Evolutionary conservation across 1,140 invertebrate species (phyloP).

Genomic region (Phenacoccus solenopsis): DNA sequence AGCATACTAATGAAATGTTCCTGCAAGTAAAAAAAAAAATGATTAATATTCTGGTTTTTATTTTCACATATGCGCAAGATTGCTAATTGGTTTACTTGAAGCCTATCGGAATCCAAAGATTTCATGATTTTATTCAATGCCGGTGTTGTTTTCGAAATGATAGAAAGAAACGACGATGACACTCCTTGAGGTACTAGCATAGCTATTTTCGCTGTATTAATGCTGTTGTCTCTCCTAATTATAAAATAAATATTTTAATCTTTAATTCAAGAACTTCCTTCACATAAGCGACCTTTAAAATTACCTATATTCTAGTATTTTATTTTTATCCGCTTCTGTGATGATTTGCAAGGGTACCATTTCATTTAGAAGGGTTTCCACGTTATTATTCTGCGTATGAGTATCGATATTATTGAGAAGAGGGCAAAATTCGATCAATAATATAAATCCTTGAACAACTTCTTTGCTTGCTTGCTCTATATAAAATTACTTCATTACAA

Average conservation of each 20-base stretch:
- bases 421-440: slow-evolving; percentile 64
- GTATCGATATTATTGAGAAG: slow-evolving; percentile 78
- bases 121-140: not conserved
- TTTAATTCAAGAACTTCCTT: not conserved
- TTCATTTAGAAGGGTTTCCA: slow-evolving; percentile 70
- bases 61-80: not conserved
- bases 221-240: not conserved
- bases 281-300: not conserved
- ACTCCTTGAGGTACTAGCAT: not conserved
- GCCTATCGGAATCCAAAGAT: not conserved
- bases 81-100: not conserved
- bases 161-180: not conserved
- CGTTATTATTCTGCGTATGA: slow-evolving; percentile 72
- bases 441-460: slow-evolving; percentile 66
- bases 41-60: not conserved
- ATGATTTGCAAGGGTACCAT: slow-evolving; percentile 67
- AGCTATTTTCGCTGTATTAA: not conserved
- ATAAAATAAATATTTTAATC: not conserved
- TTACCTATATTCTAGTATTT: slow-evolving; percentile 9
- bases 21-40: slow-evolving; percentile 24
- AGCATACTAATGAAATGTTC: slow-evolving; percentile 40
- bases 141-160: not conserved
- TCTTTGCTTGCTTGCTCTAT: slow-evolving; percentile 48
- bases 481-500: slow-evolving; percentile 10
- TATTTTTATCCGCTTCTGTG: slow-evolving; percentile 40